Percentiles rank a stretch among this genome's conserved stretches.
Evolutionary conservation across 2,888 invertebrate genomes (phyloP).

Genomic region (Hirudinaria manillensis): DNA sequence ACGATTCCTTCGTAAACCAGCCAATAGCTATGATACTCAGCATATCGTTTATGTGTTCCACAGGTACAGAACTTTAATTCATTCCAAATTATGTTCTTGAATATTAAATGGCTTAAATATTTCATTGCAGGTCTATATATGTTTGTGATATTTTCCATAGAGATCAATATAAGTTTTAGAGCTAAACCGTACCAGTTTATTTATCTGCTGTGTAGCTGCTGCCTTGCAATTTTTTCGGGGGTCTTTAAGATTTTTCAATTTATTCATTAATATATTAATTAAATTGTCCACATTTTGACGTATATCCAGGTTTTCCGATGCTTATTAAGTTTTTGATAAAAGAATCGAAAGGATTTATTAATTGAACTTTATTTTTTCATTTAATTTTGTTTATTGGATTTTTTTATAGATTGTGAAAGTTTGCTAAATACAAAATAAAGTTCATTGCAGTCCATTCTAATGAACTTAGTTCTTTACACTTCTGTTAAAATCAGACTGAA

Average conservation of each 20-base stretch:
- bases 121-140: constrained; percentile 21
- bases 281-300: too few species aligned
- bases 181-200: constrained; percentile 18
- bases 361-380: too few species aligned
- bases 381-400: too few species aligned
- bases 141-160: constrained; percentile 22
- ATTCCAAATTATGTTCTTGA: background rate
- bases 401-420: too few species aligned
- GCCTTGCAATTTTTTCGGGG: constrained; percentile 9
- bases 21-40: constrained; percentile 21
- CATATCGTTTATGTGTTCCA: constrained; percentile 23
- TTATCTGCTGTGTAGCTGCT: background rate
- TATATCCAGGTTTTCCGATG: too few species aligned
- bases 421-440: background rate
- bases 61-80: constrained; percentile 12
- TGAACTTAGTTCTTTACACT: background rate
- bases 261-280: background rate
- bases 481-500: too few species aligned
- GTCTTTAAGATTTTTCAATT: constrained; percentile 25
- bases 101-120: too few species aligned
- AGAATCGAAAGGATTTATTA: too few species aligned
- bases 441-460: background rate
- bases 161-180: constrained; percentile 19
- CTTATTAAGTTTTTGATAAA: too few species aligned
- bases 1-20: constrained; percentile 17